phyloP scores from a whole-genome alignment of 1,140 invertebrate species.

The Apolygus lucorum region DNA sequence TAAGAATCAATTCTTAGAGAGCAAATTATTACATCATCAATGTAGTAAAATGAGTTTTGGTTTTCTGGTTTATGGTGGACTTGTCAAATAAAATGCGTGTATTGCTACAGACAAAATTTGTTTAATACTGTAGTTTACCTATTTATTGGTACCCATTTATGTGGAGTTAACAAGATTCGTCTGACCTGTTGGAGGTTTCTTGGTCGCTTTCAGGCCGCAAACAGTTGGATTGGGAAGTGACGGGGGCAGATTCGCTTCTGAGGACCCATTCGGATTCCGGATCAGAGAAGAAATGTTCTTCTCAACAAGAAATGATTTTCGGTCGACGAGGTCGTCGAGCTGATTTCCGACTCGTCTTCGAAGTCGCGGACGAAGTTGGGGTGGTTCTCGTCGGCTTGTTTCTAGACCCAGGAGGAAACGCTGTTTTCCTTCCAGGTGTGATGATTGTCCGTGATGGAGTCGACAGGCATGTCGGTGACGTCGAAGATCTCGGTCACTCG shows the following conservation, averaged over 20 bases:
- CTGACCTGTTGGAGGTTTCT: slow-evolving; percentile 11
- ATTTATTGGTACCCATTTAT: too few relatives aligned
- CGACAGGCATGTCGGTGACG: slow-evolving; percentile 49
- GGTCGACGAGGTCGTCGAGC: slow-evolving; percentile 30
- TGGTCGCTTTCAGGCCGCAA: slow-evolving; percentile 17
- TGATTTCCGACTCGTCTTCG: slow-evolving; percentile 39
- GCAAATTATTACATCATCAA: too few relatives aligned
- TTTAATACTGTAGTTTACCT: too few relatives aligned
- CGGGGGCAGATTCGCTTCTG: slow-evolving; percentile 36
- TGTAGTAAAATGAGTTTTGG: too few relatives aligned
- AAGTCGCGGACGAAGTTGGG: slow-evolving; percentile 42
- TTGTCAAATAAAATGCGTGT: too few relatives aligned
- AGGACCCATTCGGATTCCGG: slow-evolving; percentile 50
- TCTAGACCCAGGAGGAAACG: slow-evolving; percentile 21
- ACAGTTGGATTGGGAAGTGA: slow-evolving; percentile 17
- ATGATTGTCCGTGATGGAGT: slow-evolving; percentile 2
- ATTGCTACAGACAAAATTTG: too few relatives aligned
- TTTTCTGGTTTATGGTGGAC: too few relatives aligned
- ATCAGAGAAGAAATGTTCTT: slow-evolving; percentile 49
- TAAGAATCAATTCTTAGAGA: too few relatives aligned
- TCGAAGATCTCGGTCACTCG: slow-evolving; percentile 83
- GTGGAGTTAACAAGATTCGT: neutral
- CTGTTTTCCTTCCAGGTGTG: slow-evolving; percentile 4
- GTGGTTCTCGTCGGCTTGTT: slow-evolving; percentile 30
- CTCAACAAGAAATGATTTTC: too few relatives aligned